Conservation (phyloP, 2,797 vertebrate species). For the Salmo trutta region DNA sequence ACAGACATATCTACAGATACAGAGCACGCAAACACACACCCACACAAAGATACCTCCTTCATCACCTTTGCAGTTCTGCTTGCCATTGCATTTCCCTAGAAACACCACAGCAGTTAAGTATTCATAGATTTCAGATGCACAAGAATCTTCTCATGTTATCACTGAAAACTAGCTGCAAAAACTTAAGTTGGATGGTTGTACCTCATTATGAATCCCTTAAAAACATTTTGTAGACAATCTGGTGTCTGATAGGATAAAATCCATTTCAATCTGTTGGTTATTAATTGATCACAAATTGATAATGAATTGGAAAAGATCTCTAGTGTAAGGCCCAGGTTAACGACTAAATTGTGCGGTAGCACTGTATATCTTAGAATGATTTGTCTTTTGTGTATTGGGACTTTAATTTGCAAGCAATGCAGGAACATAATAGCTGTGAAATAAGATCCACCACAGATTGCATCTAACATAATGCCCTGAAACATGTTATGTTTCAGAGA, state of each 20-base stretch:
- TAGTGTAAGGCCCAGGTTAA: background rate
- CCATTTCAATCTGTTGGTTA: background rate
- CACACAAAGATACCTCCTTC: conserved; percentile 3
- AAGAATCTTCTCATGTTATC: no score
- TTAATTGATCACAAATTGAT: background rate
- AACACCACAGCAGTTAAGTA: conserved; percentile 4
- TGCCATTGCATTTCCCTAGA: conserved; percentile 3
- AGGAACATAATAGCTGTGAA: background rate
- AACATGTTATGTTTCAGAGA: background rate
- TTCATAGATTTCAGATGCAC: background rate
- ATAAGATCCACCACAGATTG: background rate
- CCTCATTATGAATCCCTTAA: background rate
- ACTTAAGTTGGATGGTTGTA: background rate
- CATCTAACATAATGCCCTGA: background rate
- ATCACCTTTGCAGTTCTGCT: conserved; percentile 27
- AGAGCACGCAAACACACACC: background rate
- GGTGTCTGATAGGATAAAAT: background rate
- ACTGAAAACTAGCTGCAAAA: no score
- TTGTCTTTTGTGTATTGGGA: background rate
- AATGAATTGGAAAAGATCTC: background rate
- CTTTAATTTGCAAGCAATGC: background rate
- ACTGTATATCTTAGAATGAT: background rate
- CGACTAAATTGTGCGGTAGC: background rate
- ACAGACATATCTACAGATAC: no score
- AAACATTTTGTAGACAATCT: background rate